Evolutionary conservation across 2,888 invertebrate genomes (phyloP).

Genomic region (Luperina testacea): DNA sequence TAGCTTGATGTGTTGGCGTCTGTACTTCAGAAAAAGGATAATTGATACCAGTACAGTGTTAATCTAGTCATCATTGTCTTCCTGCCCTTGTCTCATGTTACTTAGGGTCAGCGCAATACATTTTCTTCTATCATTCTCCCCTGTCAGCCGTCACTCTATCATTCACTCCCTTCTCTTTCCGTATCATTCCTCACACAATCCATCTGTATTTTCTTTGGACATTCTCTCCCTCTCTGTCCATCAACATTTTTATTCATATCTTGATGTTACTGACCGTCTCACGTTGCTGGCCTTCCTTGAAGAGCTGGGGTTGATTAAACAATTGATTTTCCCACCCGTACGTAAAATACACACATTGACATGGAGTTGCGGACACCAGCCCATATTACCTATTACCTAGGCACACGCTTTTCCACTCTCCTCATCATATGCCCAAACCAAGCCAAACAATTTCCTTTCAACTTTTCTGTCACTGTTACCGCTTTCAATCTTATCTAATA

Average conservation of each 20-base stretch:
- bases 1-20: too few species aligned
- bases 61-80: not conserved
- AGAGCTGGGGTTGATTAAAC: too few species aligned
- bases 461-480: not conserved
- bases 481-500: not conserved
- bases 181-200: not conserved
- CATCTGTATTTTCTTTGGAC: not conserved
- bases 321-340: too few species aligned
- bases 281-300: too few species aligned
- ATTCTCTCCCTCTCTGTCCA: not conserved
- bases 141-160: not conserved
- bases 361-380: too few species aligned
- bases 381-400: not conserved
- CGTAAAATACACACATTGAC: too few species aligned
- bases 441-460: not conserved
- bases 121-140: not conserved
- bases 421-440: too few species aligned
- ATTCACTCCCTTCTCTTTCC: not conserved
- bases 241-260: not conserved
- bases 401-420: not conserved
- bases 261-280: too few species aligned
- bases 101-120: not conserved
- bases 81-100: not conserved
- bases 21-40: too few species aligned
- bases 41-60: not conserved